Conservation (phyloP, 2,797 vertebrate species). For the Myripristis jacobus region DNA sequence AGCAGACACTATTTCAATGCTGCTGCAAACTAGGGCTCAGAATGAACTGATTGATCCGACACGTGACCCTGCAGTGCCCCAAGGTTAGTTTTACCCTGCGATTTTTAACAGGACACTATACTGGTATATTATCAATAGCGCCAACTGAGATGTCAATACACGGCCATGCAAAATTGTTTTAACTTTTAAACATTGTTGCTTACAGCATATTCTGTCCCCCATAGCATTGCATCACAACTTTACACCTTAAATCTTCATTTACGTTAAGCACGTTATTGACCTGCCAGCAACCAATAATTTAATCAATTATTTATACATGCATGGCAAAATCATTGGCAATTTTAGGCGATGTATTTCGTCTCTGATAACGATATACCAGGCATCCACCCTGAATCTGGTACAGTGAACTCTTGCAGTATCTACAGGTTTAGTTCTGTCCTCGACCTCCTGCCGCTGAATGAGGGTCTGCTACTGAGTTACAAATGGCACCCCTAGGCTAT, state of each 20-base stretch:
- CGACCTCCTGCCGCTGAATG: not conserved
- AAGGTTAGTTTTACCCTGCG: constrained; percentile 80
- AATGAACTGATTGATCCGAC: constrained; percentile 82
- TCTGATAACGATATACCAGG: constrained; percentile 30
- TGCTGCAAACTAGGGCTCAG: constrained; percentile 71
- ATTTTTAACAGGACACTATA: constrained; percentile 79
- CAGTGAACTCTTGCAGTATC: not conserved
- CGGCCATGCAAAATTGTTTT: constrained; percentile 22
- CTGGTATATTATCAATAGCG: constrained; percentile 66
- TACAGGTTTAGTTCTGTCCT: constrained; percentile 7
- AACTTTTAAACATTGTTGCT: constrained; percentile 13
- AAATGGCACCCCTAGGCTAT: constrained; percentile 28
- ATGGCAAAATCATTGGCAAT: constrained; percentile 77
- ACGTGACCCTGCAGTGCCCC: constrained; percentile 76
- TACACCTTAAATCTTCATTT: not conserved
- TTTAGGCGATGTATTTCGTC: constrained; percentile 58
- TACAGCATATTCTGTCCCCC: not conserved
- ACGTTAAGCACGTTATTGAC: not conserved
- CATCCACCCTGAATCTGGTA: not conserved
- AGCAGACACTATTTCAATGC: constrained; percentile 58
- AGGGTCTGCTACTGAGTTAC: constrained; percentile 12
- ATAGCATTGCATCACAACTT: too few relatives aligned
- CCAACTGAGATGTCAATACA: constrained; percentile 59
- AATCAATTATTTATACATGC: constrained; percentile 70
- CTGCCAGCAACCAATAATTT: not conserved